A percentile compares a stretch with the other conserved stretches of the same genome.
Evolutionary conservation across 1,140 invertebrate species (phyloP).

Genomic region (Calephelis virginiensis): DNA sequence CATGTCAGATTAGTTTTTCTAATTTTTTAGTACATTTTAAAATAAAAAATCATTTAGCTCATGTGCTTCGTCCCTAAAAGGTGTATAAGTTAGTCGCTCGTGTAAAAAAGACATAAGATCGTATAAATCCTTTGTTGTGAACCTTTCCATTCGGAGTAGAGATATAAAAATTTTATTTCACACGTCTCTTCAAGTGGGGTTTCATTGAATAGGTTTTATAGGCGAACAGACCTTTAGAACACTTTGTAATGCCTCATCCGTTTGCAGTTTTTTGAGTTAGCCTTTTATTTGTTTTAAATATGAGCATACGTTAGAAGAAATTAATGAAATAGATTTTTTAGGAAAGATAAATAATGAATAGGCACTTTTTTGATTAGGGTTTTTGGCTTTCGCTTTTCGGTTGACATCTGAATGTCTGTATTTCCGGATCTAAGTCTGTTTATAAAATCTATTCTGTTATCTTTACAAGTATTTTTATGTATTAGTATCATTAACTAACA

Average conservation of each 20-base stretch:
- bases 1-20: no score
- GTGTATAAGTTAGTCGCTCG: neutral
- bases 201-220: slow-evolving; percentile 12
- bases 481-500: no score
- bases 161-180: slow-evolving; percentile 15
- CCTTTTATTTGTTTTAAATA: neutral
- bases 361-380: no score
- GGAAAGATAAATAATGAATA: no score
- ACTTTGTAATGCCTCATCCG: slow-evolving; percentile 3
- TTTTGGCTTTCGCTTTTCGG: no score
- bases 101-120: slow-evolving; percentile 10
- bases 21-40: no score
- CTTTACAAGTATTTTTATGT: no score
- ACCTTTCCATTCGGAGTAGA: slow-evolving; percentile 3
- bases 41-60: neutral
- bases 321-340: no score
- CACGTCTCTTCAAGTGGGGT: slow-evolving; percentile 14
- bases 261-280: neutral
- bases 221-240: neutral
- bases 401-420: no score
- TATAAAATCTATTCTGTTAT: no score
- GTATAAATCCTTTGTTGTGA: slow-evolving; percentile 9
- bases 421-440: no score
- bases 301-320: no score
- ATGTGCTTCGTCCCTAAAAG: neutral